phyloP scores from a whole-genome alignment of 1,140 invertebrate species.

The Dufourea novaeangliae region DNA sequence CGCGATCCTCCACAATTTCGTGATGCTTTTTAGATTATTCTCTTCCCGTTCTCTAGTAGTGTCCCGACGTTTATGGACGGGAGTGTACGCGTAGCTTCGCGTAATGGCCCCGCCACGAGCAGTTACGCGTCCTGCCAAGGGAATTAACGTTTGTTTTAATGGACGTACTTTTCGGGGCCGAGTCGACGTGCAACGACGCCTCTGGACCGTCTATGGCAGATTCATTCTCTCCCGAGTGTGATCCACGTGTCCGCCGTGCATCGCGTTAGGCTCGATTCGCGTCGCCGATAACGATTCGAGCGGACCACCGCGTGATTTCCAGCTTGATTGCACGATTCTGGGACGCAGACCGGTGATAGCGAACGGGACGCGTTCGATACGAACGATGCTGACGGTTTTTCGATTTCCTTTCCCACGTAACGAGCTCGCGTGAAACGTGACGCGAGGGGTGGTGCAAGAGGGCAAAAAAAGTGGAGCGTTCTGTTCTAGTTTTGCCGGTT shows the following conservation, averaged over 20 bases:
- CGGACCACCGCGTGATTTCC: slow-evolving; percentile 16
- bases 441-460: no score
- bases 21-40: not conserved
- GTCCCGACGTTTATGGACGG: not conserved
- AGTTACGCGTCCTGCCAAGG: slow-evolving; percentile 39
- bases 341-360: not conserved
- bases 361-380: not conserved
- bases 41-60: not conserved
- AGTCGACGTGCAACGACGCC: slow-evolving; percentile 35
- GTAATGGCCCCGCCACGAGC: slow-evolving; percentile 44
- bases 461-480: no score
- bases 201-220: not conserved
- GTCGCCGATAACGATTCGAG: slow-evolving; percentile 13
- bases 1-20: not conserved
- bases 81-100: slow-evolving; percentile 20
- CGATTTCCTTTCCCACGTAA: not conserved
- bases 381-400: not conserved
- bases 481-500: no score
- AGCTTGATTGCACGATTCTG: slow-evolving; percentile 20
- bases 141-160: slow-evolving; percentile 65
- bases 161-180: slow-evolving; percentile 47
- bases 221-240: slow-evolving; percentile 33
- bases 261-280: slow-evolving; percentile 2
- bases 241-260: not conserved
- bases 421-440: not conserved